Evolutionary conservation across 1,140 invertebrate genomes (phyloP).

Genomic region (Platyscapa corneri): DNA sequence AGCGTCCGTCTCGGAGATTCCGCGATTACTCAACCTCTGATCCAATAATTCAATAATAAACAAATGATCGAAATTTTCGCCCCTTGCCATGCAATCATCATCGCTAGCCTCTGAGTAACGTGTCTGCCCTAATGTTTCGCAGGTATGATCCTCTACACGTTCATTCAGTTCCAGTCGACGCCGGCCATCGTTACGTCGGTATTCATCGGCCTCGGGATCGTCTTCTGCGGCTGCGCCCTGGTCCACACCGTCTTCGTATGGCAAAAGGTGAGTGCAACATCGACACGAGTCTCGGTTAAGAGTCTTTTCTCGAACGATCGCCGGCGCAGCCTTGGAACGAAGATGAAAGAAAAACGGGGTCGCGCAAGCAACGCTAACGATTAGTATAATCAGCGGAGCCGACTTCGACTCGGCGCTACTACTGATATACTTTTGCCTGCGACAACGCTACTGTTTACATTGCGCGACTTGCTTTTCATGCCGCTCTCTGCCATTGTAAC

Average conservation of each 20-base stretch:
- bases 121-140: conserved; percentile 46
- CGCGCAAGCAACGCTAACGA: not conserved
- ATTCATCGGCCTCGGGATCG: conserved; percentile 90
- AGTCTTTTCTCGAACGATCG: not conserved
- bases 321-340: not conserved
- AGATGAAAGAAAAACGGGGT: not conserved
- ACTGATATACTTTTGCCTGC: not conserved
- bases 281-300: not conserved
- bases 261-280: conserved; percentile 83
- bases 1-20: not conserved
- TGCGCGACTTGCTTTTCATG: too few relatives aligned
- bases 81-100: not conserved
- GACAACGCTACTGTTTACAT: not conserved
- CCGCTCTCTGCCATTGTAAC: too few relatives aligned
- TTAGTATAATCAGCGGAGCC: conserved; percentile 14
- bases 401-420: not conserved
- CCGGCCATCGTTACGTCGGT: conserved; percentile 92
- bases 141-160: conserved; percentile 94
- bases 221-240: conserved; percentile 94
- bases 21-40: not conserved
- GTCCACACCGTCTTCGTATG: conserved; percentile 96
- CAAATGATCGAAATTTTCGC: not conserved
- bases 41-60: not conserved
- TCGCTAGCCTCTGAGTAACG: not conserved
- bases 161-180: conserved; percentile 93